Evolutionary conservation across 30 jellyfish, hydroid and myxozoan species (phyloP), one percentile per base, ranked within the genome.

Genomic region (Clytia hemisphaerica): DNA sequence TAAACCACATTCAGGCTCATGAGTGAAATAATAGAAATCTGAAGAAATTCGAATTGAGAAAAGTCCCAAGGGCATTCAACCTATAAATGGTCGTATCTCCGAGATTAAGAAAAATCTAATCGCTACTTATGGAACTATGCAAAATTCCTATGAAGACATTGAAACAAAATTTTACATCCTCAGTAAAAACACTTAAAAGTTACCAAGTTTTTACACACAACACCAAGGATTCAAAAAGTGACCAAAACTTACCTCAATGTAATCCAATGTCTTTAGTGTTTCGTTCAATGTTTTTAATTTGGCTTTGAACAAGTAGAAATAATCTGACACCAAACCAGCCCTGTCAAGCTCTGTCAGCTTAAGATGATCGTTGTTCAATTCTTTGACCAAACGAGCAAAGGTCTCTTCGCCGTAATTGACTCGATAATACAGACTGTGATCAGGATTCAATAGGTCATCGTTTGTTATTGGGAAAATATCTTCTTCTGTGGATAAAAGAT

Each of bases 301-400:
- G n/a, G 94, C 90, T 34, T 80, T 79, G 1, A 82, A 95, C 94
- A 89, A 18, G 14, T 81, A 69, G 57, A 89, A 89, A n/a, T 47
- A 76, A 57, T 89, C 98, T 19, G 79, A 73, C 18, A 89, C 53
- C 31, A 89, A 22, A 37, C 93, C 92, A 1, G 92, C 84, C 40
- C 95, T 42, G 78, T 89, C 95, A 40, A 63, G 38, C 60, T 38
- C 55, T 34, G 83, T 74, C 77, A 89, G 75, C 18, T 48, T 80
- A 16, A 58, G 34, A 35, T 75, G 95, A 77, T 89, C 62, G 37
- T 34, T 22, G 2, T 27, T n/a, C 27, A 89, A 74, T 61, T 66
- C 83, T 40, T 64, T 47, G 9, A 47, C 58, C 21, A 89, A 47
- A 16, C 61, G 26, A 38, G 60, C 58, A 82, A 93, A 77, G 70